These are phyloP conservation scores for Sinocyclocheilus anshuiensis DNA, from an alignment of 2,113 vertebrate genomes.

Conservation along the genomic window DNA sequence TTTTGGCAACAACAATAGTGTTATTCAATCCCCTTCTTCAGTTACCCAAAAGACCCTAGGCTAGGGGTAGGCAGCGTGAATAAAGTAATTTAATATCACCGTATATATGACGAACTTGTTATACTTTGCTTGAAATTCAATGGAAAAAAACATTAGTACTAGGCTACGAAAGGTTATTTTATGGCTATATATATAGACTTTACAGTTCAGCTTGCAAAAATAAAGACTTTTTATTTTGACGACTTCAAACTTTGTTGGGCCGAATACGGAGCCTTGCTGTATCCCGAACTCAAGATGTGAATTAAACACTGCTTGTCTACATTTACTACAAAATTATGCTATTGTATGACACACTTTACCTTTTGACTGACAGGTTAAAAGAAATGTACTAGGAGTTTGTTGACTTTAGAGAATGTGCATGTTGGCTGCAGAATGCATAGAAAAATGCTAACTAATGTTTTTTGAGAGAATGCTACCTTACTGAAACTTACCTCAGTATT, in stretches of 20 bases:
- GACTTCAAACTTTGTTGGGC: not conserved
- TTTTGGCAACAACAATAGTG: not conserved
- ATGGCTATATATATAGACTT: not conserved
- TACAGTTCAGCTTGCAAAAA: not conserved
- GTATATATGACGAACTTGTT: not conserved
- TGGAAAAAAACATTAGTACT: not conserved
- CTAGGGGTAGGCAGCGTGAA: not conserved
- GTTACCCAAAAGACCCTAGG: not conserved
- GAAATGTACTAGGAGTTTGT: not conserved
- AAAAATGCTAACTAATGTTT: not conserved
- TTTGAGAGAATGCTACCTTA: not conserved
- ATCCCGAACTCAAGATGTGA: not conserved
- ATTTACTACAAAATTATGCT: not conserved
- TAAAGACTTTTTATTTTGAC: not conserved
- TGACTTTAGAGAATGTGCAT: not conserved
- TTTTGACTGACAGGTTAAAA: not conserved
- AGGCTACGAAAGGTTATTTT: not conserved
- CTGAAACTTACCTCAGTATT: not conserved
- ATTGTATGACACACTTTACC: not conserved
- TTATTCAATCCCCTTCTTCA: constrained; percentile 6
- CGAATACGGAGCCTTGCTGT: not conserved
- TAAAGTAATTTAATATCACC: not conserved
- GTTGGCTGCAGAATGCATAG: not conserved
- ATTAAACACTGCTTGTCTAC: not conserved
- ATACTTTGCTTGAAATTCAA: not conserved